Evolutionary conservation across 1,140 invertebrate species (phyloP).

Genomic region (Orius insidiosus): DNA sequence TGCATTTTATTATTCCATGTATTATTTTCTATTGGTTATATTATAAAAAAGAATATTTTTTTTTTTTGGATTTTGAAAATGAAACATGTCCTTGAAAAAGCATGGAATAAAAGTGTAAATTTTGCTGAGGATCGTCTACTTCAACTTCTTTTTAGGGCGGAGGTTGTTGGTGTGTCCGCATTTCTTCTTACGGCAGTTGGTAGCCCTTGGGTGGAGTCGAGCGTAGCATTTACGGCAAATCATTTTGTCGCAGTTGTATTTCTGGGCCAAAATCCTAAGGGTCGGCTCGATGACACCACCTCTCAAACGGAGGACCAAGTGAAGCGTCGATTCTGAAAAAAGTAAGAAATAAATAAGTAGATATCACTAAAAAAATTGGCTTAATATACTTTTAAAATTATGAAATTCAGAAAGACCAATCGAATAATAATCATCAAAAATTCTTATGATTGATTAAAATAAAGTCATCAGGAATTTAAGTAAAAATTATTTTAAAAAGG

Average conservation of each 20-base stretch:
- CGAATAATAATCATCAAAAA: conserved; percentile 7
- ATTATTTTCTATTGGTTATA: not conserved
- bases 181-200: conserved; percentile 98
- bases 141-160: conserved; percentile 99
- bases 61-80: conserved; percentile 5
- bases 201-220: conserved; percentile 90
- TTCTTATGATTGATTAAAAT: not conserved
- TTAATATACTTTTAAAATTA: not conserved
- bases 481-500: no score
- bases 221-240: conserved; percentile 99
- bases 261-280: conserved; percentile 86
- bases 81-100: conserved; percentile 1
- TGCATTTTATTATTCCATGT: not conserved
- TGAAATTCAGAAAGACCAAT: conserved; percentile 12
- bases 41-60: no score
- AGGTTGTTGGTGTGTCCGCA: conserved; percentile 99
- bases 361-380: not conserved
- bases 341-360: not conserved
- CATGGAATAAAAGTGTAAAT: not conserved
- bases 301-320: conserved; percentile 69
- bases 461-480: no score
- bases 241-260: conserved; percentile 99
- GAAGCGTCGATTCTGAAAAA: conserved; percentile 64
- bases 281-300: conserved; percentile 96
- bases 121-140: conserved; percentile 43